A percentile compares a stretch with the other conserved stretches of the same genome.
These are phyloP conservation scores for Ornithorhynchus anatinus DNA, from an alignment of 2,113 vertebrate genomes.

Conservation along the genomic window DNA sequence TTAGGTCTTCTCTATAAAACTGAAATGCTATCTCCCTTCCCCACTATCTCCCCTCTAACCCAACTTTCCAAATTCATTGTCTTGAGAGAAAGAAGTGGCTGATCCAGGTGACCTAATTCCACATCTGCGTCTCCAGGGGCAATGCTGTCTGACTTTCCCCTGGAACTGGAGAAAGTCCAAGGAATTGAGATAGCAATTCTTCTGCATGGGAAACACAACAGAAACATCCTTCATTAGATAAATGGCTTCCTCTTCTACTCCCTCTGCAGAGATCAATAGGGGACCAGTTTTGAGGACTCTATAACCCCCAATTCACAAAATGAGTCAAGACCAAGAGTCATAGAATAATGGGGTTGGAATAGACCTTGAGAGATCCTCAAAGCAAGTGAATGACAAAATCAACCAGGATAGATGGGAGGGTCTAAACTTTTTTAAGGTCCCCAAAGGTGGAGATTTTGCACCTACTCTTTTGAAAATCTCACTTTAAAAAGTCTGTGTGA, in stretches of 20 bases:
- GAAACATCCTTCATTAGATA: conserved; percentile 4
- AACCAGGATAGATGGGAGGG: too few species aligned
- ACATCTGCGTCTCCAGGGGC: neutral
- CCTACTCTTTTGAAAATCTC: too few species aligned
- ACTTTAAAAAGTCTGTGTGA: too few species aligned
- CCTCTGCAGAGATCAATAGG: neutral
- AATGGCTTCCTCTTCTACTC: neutral
- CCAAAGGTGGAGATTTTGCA: too few species aligned
- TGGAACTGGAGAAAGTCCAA: neutral
- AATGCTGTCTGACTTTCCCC: conserved; percentile 18
- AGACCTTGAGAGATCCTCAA: too few species aligned
- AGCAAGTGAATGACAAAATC: too few species aligned
- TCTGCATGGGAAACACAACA: neutral
- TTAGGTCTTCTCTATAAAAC: too few species aligned
- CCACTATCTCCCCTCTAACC: neutral
- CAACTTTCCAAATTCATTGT: neutral
- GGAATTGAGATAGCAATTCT: conserved; percentile 19
- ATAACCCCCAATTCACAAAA: neutral
- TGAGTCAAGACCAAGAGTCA: conserved; percentile 10
- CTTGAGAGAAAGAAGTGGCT: neutral
- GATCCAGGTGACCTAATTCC: conserved; percentile 15
- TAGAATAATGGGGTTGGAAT: too few species aligned
- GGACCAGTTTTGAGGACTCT: neutral
- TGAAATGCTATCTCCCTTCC: too few species aligned
- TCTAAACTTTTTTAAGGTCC: too few species aligned